Percentiles rank a stretch among this genome's conserved stretches.
Conservation (phyloP, 2,797 vertebrate species). For the Pipistrellus pygmaeus region DNA sequence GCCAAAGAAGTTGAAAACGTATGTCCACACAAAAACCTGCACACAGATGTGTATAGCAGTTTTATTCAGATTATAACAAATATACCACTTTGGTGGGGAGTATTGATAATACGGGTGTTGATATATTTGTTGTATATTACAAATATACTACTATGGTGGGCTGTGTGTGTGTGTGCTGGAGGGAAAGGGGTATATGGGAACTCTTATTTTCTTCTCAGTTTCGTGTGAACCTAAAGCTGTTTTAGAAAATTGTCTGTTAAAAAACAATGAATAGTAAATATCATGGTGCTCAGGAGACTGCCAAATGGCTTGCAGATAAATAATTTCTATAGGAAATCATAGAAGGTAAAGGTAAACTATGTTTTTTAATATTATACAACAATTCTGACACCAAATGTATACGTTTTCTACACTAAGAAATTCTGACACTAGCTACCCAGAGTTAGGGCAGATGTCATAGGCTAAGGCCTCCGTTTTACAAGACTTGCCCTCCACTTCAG, state of each 20-base stretch:
- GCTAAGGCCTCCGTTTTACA: not conserved
- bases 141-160: not conserved
- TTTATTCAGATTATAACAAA: not conserved
- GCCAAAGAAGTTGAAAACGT: not conserved
- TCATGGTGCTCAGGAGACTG: not conserved
- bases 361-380: not conserved
- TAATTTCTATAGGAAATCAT: slow-evolving; percentile 7
- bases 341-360: not conserved
- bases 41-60: not conserved
- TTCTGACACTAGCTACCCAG: not conserved
- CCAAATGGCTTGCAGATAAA: not conserved
- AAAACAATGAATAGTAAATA: not conserved
- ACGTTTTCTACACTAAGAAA: not conserved
- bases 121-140: not conserved
- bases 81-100: rapidly evolving
- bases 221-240: not conserved
- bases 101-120: not conserved
- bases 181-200: not conserved
- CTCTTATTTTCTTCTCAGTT: not conserved
- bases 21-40: not conserved
- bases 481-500: not conserved
- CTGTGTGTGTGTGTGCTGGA: not conserved
- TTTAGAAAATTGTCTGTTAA: not conserved
- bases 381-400: not conserved
- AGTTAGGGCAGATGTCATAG: not conserved